phyloP scores from a whole-genome alignment of 2,888 invertebrate species.

The Pachycephus smyrnensis region DNA sequence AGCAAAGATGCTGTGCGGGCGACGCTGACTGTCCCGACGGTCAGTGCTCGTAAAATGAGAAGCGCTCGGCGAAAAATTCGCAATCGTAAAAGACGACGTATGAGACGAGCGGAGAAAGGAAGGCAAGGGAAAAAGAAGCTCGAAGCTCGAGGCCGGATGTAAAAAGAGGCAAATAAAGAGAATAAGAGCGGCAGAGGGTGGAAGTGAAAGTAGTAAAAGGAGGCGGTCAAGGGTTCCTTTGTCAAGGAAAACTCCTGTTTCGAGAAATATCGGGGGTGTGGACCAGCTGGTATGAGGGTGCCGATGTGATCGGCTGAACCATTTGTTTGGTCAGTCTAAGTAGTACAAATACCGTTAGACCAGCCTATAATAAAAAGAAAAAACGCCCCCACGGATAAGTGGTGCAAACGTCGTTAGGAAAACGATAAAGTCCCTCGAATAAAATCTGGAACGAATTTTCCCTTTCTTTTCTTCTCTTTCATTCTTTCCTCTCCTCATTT shows the following conservation, averaged over 20 bases:
- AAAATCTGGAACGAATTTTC: background rate
- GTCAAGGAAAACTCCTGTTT: too few species aligned
- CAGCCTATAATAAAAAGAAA: constrained; percentile 4
- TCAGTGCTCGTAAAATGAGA: background rate
- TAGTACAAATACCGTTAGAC: constrained; percentile 23
- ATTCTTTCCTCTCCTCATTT: constrained; percentile 12
- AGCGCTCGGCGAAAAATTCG: background rate
- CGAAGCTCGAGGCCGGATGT: background rate
- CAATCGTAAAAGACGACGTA: constrained; percentile 16
- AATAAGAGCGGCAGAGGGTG: background rate
- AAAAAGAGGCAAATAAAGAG: background rate
- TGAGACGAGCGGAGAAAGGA: constrained; percentile 3
- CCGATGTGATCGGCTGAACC: constrained; percentile 16
- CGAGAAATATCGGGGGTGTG: background rate
- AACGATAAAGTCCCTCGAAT: background rate
- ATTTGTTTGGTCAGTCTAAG: constrained; percentile 21
- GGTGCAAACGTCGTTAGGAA: background rate
- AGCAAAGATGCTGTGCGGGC: constrained; percentile 18
- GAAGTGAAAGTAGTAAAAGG: background rate
- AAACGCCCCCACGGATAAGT: background rate
- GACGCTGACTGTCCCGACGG: constrained; percentile 12
- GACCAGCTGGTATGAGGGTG: background rate
- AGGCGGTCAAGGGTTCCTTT: background rate
- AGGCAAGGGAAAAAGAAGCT: constrained; percentile 1
- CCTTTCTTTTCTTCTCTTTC: background rate